phyloP scores from a whole-genome alignment of 2,797 vertebrate genomes.

The Pampus argenteus region DNA sequence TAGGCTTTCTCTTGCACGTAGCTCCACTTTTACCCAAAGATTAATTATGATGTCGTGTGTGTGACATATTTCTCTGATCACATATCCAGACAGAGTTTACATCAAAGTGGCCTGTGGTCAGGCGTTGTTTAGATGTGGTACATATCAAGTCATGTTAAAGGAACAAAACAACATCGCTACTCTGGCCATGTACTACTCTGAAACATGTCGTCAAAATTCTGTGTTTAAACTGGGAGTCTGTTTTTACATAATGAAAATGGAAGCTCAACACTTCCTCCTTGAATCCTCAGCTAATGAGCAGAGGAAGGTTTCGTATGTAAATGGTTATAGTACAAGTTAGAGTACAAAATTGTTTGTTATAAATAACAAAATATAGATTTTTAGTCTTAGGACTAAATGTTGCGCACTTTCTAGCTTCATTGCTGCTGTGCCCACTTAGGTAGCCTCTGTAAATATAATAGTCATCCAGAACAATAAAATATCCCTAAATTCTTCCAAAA shows the following conservation, averaged over 20 bases:
- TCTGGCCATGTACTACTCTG: neutral
- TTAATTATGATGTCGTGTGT: conserved; percentile 3
- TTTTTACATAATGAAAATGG: neutral
- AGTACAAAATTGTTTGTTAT: no score
- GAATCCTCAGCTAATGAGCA: neutral
- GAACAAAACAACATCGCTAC: neutral
- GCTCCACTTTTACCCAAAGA: neutral
- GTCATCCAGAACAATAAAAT: no score
- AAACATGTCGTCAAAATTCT: neutral
- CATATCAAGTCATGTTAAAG: neutral
- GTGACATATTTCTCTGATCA: neutral
- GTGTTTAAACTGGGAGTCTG: neutral
- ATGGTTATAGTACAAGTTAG: no score
- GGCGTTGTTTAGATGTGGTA: neutral
- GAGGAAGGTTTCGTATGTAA: neutral
- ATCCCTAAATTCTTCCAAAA: no score
- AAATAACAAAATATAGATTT: no score
- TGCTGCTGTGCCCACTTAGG: no score
- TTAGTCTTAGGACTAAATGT: no score
- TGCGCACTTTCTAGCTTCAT: no score
- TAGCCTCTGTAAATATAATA: no score
- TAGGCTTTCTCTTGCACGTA: neutral
- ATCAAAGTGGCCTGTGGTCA: neutral
- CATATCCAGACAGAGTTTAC: conserved; percentile 1
- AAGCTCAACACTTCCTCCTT: no score